Percentiles rank a stretch among this genome's conserved stretches.
These are phyloP conservation scores for Platygyra sinensis DNA, from an alignment of 64 coral and sea anemone genomes.

Conservation along the genomic window DNA sequence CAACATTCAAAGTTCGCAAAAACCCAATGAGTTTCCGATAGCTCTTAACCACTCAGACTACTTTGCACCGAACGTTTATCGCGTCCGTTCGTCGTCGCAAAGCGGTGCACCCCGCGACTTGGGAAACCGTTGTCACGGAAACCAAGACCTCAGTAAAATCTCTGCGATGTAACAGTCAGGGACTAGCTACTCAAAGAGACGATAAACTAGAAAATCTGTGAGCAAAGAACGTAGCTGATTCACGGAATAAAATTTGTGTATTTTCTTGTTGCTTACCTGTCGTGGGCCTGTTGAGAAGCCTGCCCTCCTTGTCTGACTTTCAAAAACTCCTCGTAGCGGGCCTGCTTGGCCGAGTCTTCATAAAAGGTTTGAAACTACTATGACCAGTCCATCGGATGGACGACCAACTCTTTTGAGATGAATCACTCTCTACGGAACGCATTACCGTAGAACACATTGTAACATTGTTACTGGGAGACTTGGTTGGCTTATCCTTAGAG, in stretches of 20 bases:
- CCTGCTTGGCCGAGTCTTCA: conserved; percentile 83
- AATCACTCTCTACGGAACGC: not conserved
- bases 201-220: too few relatives aligned
- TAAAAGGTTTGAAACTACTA: conserved; percentile 85
- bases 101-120: too few relatives aligned
- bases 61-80: too few relatives aligned
- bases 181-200: too few relatives aligned
- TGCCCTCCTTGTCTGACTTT: not conserved
- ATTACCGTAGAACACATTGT: not conserved
- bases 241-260: not conserved
- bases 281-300: not conserved
- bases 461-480: conserved; percentile 3
- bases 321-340: conserved; percentile 80
- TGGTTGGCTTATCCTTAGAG: conserved; percentile 21
- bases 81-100: too few relatives aligned
- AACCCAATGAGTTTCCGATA: too few relatives aligned
- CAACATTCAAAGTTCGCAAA: too few relatives aligned
- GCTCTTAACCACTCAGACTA: too few relatives aligned
- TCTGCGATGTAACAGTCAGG: too few relatives aligned
- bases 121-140: too few relatives aligned
- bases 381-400: not conserved
- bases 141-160: too few relatives aligned
- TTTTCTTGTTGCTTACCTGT: conserved; percentile 28
- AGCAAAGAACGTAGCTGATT: too few relatives aligned
- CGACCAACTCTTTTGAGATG: not conserved